Base-by-base conservation (phyloP, 2,797 vertebrate genomes). In the Acridotheres tristis region DNA sequence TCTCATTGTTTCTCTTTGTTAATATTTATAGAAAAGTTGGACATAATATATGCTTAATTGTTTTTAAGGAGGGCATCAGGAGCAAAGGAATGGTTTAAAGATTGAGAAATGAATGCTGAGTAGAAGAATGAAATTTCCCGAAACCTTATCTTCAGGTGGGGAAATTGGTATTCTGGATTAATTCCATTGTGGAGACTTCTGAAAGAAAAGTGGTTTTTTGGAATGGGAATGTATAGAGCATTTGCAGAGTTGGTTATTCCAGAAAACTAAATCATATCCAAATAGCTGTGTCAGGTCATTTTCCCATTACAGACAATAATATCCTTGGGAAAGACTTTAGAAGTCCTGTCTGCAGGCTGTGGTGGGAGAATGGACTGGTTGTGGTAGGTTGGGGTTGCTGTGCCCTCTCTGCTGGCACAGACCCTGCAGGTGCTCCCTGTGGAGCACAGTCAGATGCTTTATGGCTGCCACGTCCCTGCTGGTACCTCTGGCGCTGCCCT, bases 131-230 rank as follows among this genome's bases (percentile, higher is more conserved):
- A 85, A 81, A 78, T 86, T 96, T 94, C 90, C 79, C 68, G 18
- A 95, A 96, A 78, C n/a, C 47, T 90, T 91, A 20, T 45, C 62
- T 93, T 83, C 13, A 10, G 48, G 65, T 68, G 58, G 50, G 75
- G 65, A 96, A 95, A 94, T 93, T 82, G 89, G 65, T 87, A 18
- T 97, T 90, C 86, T 96, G 93, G 90, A 94, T 88, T 92, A 90
- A 89, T 90, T 94, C 86, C 84, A 92, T 68, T 89, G 82, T 90
- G 72, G 81, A 93, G 72, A 66, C 71, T 88, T 91, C 74, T 84
- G 84, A 87, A 89, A 92, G 65, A 69, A 92, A 90, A 95, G 81
- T 94, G 65, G 0, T 65, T 92, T 93, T 96, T 85, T 96, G 92
- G 90, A 96, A 85, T 61, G 62, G n/a, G 71, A 40, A 59, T 90